Conservation (phyloP, 2,113 vertebrate genomes). For the Raja brachyura region DNA sequence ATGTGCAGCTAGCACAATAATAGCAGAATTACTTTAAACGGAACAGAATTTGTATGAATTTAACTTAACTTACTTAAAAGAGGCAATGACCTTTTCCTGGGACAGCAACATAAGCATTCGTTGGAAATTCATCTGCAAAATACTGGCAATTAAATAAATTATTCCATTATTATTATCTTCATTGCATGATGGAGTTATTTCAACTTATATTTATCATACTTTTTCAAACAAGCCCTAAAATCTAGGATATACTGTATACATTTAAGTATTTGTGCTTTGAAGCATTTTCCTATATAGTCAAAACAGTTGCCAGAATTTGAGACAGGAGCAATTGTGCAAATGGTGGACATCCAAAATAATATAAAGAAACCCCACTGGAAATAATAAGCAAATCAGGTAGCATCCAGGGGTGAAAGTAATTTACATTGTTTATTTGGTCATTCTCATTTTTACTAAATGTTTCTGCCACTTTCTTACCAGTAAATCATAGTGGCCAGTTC, state of each 20-base stretch:
- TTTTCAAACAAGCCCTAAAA: not conserved
- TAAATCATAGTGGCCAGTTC: too few relatives aligned
- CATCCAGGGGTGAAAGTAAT: too few relatives aligned
- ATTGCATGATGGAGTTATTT: not conserved
- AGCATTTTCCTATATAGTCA: not conserved
- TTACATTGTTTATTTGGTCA: too few relatives aligned
- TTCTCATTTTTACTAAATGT: too few relatives aligned
- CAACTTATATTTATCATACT: not conserved
- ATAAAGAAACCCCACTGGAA: too few relatives aligned
- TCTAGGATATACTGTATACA: not conserved
- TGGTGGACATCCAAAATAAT: too few relatives aligned
- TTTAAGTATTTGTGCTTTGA: not conserved
- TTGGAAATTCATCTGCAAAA: not conserved
- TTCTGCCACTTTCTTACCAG: too few relatives aligned
- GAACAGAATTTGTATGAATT: not conserved
- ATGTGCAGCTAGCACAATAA: not conserved
- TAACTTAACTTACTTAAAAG: not conserved
- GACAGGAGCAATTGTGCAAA: too few relatives aligned
- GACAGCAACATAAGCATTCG: not conserved
- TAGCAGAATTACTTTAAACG: not conserved
- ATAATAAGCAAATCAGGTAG: too few relatives aligned
- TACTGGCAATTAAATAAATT: not conserved
- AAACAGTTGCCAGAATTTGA: not conserved
- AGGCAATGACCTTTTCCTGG: not conserved
- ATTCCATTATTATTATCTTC: not conserved